Evolutionary conservation across 2,113 vertebrate genomes (phyloP).

Genomic region (Mastomys coucha): DNA sequence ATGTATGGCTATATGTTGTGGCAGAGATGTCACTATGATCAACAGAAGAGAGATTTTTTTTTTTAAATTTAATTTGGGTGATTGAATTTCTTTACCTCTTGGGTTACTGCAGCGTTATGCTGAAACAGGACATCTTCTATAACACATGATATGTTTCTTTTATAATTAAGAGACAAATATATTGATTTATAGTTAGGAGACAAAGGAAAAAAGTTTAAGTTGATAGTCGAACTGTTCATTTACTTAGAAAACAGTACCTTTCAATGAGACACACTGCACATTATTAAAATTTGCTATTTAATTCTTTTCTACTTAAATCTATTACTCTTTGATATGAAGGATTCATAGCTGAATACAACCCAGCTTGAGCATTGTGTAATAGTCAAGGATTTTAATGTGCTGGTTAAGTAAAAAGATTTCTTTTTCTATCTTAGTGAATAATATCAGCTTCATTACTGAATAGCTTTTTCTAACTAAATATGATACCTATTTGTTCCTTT

Average conservation of each 20-base stretch:
- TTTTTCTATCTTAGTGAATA: slow-evolving; percentile 59
- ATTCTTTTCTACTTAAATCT: slow-evolving; percentile 53
- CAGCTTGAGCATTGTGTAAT: not conserved
- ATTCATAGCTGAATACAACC: slow-evolving; percentile 4
- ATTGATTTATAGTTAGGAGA: not conserved
- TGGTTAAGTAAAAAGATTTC: slow-evolving; percentile 36
- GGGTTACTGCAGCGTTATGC: not conserved
- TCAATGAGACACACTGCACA: not conserved
- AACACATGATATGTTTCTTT: not conserved
- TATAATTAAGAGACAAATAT: too few relatives aligned
- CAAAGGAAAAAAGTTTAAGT: slow-evolving; percentile 46
- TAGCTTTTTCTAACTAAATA: slow-evolving; percentile 66
- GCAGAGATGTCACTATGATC: accelerated
- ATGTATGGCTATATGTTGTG: not conserved
- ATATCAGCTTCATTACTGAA: slow-evolving; percentile 63
- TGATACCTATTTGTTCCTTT: slow-evolving; percentile 73
- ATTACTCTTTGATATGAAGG: slow-evolving; percentile 23
- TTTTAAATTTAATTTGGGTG: not conserved
- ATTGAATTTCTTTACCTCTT: not conserved
- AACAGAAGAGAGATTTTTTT: not conserved
- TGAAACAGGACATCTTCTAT: not conserved
- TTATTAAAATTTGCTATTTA: slow-evolving; percentile 42
- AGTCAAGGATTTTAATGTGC: slow-evolving; percentile 30
- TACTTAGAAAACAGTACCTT: slow-evolving; percentile 30
- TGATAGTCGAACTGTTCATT: slow-evolving; percentile 40